Evolutionary conservation across 2,113 vertebrate genomes (phyloP).

Genomic region (Cynopterus brachyotis): DNA sequence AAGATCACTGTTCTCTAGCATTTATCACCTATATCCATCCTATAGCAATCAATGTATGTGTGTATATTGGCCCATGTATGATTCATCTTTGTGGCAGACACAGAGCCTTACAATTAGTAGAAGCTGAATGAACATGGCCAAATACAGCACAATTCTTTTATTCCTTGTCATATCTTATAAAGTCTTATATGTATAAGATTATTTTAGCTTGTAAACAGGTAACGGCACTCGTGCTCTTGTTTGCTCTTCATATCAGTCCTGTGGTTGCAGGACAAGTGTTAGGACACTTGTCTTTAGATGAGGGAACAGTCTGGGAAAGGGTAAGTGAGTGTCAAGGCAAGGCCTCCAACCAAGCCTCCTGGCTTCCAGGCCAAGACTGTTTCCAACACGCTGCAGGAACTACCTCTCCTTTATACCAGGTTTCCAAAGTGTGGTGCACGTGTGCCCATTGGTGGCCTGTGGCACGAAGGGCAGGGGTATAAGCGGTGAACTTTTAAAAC

Average conservation of each 20-base stretch:
- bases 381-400: neutral
- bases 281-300: neutral
- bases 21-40: neutral
- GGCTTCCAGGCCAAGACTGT: neutral
- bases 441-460: neutral
- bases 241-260: neutral
- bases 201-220: neutral
- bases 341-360: neutral
- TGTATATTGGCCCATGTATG: too few relatives aligned
- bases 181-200: neutral
- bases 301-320: too few relatives aligned
- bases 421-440: neutral
- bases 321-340: neutral
- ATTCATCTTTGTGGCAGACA: neutral
- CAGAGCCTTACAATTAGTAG: neutral
- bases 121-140: too few relatives aligned
- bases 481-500: neutral
- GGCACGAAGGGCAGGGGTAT: neutral
- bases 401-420: neutral
- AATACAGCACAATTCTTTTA: fast-evolving
- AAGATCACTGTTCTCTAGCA: neutral
- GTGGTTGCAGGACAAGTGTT: too few relatives aligned
- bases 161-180: neutral
- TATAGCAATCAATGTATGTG: fast-evolving
- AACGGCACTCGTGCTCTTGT: neutral